Evolutionary conservation across 1,140 invertebrate species (phyloP).

Genomic region (Drosophila ananassae): DNA sequence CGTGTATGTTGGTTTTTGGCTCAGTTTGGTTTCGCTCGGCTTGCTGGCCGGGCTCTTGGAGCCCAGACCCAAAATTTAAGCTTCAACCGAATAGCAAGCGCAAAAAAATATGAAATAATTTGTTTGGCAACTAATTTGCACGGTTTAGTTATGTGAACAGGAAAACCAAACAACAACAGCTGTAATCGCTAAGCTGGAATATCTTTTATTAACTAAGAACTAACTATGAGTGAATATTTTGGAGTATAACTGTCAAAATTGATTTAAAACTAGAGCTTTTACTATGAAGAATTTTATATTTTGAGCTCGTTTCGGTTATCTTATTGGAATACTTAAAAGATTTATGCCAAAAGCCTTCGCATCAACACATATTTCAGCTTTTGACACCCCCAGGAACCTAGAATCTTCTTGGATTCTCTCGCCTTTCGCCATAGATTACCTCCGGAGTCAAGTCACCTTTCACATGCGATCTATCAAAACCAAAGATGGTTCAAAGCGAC

Average conservation of each 20-base stretch:
- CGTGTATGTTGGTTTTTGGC: slow-evolving; percentile 34
- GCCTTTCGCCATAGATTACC: slow-evolving; percentile 47
- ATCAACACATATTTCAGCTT: slow-evolving; percentile 1
- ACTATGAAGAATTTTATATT: too few species aligned
- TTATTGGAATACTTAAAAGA: not conserved
- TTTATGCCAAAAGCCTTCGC: too few species aligned
- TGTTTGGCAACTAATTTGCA: slow-evolving; percentile 64
- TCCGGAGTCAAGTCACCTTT: slow-evolving; percentile 43
- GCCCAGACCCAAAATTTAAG: slow-evolving; percentile 1
- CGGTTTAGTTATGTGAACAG: slow-evolving; percentile 55
- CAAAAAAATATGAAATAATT: slow-evolving; percentile 47
- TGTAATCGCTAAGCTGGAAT: slow-evolving; percentile 17
- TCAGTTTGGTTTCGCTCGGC: slow-evolving; percentile 23
- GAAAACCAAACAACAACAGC: slow-evolving; percentile 35
- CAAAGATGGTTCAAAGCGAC: slow-evolving; percentile 55
- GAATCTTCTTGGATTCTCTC: slow-evolving; percentile 15
- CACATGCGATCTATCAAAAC: slow-evolving; percentile 59
- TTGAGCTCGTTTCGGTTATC: not conserved
- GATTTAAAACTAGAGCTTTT: too few species aligned
- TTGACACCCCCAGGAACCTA: slow-evolving; percentile 1
- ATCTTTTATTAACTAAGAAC: slow-evolving; percentile 22
- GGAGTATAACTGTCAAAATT: not conserved
- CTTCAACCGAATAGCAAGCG: slow-evolving; percentile 16
- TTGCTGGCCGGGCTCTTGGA: slow-evolving; percentile 1
- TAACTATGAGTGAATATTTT: slow-evolving; percentile 19